Conservation (phyloP, 2,797 vertebrate genomes). For the Gouania willdenowi region DNA sequence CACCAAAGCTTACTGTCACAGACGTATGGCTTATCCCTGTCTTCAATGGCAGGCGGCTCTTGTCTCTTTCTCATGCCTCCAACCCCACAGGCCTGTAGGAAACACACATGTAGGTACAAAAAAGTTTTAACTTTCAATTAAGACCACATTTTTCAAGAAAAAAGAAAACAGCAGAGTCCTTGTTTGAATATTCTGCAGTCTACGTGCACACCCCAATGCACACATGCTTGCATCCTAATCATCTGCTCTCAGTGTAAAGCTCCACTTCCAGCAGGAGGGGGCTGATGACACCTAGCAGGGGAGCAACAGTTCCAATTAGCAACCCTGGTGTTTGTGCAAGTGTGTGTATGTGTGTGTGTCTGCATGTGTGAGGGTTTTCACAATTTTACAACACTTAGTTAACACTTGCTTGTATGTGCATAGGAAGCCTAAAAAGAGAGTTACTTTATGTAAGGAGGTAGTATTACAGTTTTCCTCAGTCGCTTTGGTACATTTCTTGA, state of each 20-base stretch:
- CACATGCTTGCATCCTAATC: conserved; percentile 59
- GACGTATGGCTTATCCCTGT: conserved; percentile 94
- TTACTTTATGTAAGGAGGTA: no score
- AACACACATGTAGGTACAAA: conserved; percentile 16
- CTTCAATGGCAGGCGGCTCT: conserved; percentile 83
- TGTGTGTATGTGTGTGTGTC: conserved; percentile 12
- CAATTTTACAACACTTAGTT: conserved; percentile 52
- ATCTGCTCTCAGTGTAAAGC: conserved; percentile 63
- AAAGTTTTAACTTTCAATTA: conserved; percentile 31
- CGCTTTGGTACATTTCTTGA: no score
- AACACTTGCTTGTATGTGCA: conserved; percentile 65
- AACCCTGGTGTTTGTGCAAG: conserved; percentile 51
- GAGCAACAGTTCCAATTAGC: conserved; percentile 76
- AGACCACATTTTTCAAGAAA: conserved; percentile 3
- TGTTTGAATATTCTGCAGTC: conserved; percentile 13
- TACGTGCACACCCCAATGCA: conserved; percentile 8
- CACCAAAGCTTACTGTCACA: conserved; percentile 87
- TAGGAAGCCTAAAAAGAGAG: conserved; percentile 34
- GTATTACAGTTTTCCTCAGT: no score
- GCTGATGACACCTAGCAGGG: conserved; percentile 76
- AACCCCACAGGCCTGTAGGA: conserved; percentile 82
- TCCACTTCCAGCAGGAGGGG: conserved; percentile 65
- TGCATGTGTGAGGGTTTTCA: conserved; percentile 22
- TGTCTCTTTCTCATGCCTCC: conserved; percentile 91
- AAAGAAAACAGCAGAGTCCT: conserved; percentile 18